Evolutionary conservation across 2,888 invertebrate species (phyloP), one percentile per base, ranked within the genome.

Genomic region (Idaea straminata): DNA sequence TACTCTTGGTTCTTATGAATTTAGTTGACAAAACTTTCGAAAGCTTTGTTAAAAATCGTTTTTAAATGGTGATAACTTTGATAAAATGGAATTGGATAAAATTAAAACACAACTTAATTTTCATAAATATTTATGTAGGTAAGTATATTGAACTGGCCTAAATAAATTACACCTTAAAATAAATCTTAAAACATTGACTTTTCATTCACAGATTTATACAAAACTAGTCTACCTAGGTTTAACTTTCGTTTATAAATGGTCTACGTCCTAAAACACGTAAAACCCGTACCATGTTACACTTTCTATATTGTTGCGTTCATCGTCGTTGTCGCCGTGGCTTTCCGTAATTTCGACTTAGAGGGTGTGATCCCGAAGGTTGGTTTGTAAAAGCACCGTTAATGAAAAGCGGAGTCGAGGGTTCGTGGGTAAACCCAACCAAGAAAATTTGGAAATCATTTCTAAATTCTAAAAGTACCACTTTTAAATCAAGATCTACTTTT

Each of bases 161-260:
- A 85, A 85, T 85, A 85, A 88, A 84, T 86, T 86, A 88, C 81
- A 83, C 76, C 81, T 82, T 85, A 85, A 67, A 70, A 72, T 72
- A 70, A 72, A 83, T 79, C 77, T 81, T 83, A 84, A 72, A 78
- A 77, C 83, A 82, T 73, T 85, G 83, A 71, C 70, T 71, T 69
- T 67, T 83, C 80, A 83, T 47, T 65, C 79, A 80, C 76, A 74
- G 77, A 77, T 78, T 74, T 66, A 63, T 70, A 66, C 62, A 72
- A 72, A 64, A 13, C 47, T 47, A 47, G 6, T 4, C 13, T 47
- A 13, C 25, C 25, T 47, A 47, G 10, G 10, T 13, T 6, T 10
- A 47, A 13, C 10, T 47, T 47, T 47, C 4, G 47, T 36, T 10
- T 47, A 47, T 47, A 47, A 47, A 47, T 13, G 5, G 47, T 47